These are phyloP conservation scores for Oceanodroma tethys DNA, from an alignment of 2,113 vertebrate species.

Conservation along the genomic window DNA sequence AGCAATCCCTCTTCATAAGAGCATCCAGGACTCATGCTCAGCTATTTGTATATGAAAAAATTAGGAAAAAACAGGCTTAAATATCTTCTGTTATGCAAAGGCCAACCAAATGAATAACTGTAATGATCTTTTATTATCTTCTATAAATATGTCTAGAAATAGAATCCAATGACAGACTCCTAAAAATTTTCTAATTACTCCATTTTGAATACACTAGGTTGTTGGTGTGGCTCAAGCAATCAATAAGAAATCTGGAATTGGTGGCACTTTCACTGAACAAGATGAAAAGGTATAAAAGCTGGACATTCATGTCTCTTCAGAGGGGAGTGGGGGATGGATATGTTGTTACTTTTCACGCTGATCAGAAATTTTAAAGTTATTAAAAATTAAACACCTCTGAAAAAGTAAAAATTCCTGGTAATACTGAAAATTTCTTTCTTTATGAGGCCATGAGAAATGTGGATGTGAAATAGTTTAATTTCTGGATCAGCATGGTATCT, in stretches of 20 bases:
- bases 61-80: background rate
- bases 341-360: background rate
- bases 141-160: background rate
- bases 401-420: background rate
- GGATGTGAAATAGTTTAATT: background rate
- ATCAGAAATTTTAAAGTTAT: background rate
- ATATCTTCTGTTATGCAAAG: background rate
- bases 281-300: slow-evolving; percentile 88
- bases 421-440: background rate
- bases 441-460: background rate
- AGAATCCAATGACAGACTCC: background rate
- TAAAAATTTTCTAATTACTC: background rate
- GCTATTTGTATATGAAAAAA: background rate
- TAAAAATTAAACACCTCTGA: background rate
- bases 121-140: background rate
- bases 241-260: slow-evolving; percentile 91
- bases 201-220: slow-evolving; percentile 76
- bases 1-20: background rate
- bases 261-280: slow-evolving; percentile 91
- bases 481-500: background rate
- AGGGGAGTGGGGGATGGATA: background rate
- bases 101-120: background rate
- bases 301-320: background rate
- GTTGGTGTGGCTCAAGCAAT: slow-evolving; percentile 98
- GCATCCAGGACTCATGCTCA: background rate